These are phyloP conservation scores for Catonia carolina DNA, from an alignment of 2,888 invertebrate genomes.

Conservation along the genomic window DNA sequence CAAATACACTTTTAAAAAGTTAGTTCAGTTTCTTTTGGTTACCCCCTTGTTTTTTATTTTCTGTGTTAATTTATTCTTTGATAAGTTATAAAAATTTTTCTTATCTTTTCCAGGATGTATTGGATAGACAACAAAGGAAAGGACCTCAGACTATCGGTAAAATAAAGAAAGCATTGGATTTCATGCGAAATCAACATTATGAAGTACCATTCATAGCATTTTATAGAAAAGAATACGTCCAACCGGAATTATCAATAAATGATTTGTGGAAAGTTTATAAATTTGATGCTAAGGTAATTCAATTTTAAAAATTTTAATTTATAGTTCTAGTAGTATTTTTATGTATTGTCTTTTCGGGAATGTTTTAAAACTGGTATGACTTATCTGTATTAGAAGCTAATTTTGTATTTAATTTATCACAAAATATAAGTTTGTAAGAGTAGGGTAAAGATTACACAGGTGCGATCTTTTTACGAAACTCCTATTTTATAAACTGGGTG, in stretches of 20 bases:
- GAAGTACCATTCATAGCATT: conserved; percentile 99
- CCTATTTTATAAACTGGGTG: no score
- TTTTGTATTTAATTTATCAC: no score
- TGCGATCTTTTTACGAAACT: no score
- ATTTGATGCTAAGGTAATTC: conserved; percentile 75
- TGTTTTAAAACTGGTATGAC: neutral
- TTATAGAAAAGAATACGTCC: conserved; percentile 96
- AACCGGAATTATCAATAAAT: conserved; percentile 87
- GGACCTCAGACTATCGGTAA: conserved; percentile 71
- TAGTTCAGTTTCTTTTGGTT: no score
- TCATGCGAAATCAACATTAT: conserved; percentile 89
- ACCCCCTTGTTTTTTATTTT: no score
- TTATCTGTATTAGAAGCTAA: neutral
- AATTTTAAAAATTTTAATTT: neutral
- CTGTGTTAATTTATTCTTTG: no score
- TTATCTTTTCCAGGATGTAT: neutral
- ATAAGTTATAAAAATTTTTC: no score
- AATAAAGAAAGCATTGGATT: conserved; percentile 89
- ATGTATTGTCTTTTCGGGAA: neutral
- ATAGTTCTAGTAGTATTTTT: conserved; percentile 59
- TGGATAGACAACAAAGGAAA: conserved; percentile 49
- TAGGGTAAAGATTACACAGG: no score
- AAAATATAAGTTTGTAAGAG: no score
- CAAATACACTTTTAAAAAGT: no score
- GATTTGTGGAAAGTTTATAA: conserved; percentile 98